Base-by-base conservation (phyloP, 2,797 vertebrate genomes). In the Bradypus variegatus region DNA sequence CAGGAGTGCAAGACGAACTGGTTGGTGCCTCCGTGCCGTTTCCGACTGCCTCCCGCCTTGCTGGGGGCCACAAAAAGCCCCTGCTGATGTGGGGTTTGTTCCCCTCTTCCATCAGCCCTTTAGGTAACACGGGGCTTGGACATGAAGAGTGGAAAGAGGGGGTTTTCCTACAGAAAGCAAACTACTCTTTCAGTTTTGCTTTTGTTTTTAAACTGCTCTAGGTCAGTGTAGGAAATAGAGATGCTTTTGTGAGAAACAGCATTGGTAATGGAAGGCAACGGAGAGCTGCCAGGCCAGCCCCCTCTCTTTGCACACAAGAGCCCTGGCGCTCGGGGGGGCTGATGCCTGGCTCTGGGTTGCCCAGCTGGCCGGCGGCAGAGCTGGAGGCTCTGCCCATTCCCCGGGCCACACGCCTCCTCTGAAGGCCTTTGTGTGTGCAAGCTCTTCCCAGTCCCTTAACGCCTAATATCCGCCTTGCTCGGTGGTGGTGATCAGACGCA, bases 51-150 rank as follows among this genome's bases (percentile, higher is more conserved):
- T 60, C n/a, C 69, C 31, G 75, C 14, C 67, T 41, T 2, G 15
- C 41, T 9, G 27, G 21, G 69, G 62, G 62, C 9, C 0, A 6
- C 50, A 0, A 7, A 10, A 36, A 36, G 73, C 53, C 0, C 67
- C 0, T 8, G 25, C 9, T 12, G 8, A 12, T 1, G 11, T 7
- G 11, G 10, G 53, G 0, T 2, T 21, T 13, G 12, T 12, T 8
- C 10, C 55, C 48, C n/a, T 25, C 2, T 3, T 1, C 3, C 13
- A 0, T 11, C 8, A 5, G 19, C 23, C n/a, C 45, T 25, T 36
- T n/a, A 23, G 72, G 36, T 5, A 4, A 18, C 38, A 16, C 15
- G 4, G 64, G 15, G 50, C 27, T 29, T 14, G 9, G 3, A 6
- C 9, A 36, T 67, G 13, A 53, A 9, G 38, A 5, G 12, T 8